Percentiles rank a stretch among this genome's conserved stretches.
Conservation (phyloP, 2,888 invertebrate genomes). For the Hypercompe scribonia region DNA sequence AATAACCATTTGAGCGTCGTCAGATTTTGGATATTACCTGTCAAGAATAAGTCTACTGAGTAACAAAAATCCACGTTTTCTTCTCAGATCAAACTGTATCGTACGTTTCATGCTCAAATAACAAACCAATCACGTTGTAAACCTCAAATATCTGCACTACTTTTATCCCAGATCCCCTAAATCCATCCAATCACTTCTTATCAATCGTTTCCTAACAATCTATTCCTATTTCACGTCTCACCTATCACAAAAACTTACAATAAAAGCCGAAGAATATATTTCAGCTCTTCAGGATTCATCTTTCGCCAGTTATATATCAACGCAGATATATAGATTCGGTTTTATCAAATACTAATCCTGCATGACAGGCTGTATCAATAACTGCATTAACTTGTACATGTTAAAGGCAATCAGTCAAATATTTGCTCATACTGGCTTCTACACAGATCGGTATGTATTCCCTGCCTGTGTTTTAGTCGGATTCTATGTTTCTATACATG, state of each 20-base stretch:
- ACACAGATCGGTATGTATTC: conserved; percentile 48
- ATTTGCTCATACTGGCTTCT: conserved; percentile 64
- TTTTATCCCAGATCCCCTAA: conserved; percentile 13
- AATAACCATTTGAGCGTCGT: neutral
- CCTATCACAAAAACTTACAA: conserved; percentile 25
- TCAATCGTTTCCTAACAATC: conserved; percentile 26
- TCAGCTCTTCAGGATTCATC: conserved; percentile 21
- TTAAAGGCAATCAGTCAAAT: conserved; percentile 71
- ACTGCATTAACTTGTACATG: neutral
- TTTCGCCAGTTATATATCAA: conserved; percentile 30
- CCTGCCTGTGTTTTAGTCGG: conserved; percentile 32
- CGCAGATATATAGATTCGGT: conserved; percentile 31
- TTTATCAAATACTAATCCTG: conserved; percentile 33
- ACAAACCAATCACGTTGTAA: conserved; percentile 17
- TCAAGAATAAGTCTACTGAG: neutral
- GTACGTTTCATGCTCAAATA: conserved; percentile 21
- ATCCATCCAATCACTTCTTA: conserved; percentile 24
- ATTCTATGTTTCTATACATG: neutral
- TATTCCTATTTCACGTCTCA: conserved; percentile 36
- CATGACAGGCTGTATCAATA: conserved; percentile 17
- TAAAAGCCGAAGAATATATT: conserved; percentile 19
- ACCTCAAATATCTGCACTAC: conserved; percentile 15
- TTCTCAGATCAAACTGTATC: conserved; percentile 4
- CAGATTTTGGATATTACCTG: neutral
- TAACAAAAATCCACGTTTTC: neutral